Conservation (phyloP, 2,797 vertebrate species). For the Eulemur albifrons region DNA sequence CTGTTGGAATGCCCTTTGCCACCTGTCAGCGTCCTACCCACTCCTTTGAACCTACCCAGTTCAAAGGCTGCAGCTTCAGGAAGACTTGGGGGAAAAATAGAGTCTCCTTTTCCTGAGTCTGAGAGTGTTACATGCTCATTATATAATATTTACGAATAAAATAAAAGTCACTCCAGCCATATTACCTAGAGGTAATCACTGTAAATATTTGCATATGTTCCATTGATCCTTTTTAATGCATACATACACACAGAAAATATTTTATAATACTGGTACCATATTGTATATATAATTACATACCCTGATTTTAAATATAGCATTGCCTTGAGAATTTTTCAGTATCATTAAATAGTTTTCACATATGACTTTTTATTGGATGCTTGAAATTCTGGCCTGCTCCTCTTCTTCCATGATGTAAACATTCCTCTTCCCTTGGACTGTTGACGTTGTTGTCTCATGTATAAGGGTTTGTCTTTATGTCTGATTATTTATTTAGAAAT, state of each 20-base stretch:
- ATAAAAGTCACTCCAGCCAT: neutral
- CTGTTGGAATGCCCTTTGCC: neutral
- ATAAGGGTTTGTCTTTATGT: neutral
- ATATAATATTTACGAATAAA: neutral
- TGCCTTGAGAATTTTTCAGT: neutral
- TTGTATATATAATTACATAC: neutral
- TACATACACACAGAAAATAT: neutral
- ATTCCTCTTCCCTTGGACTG: neutral
- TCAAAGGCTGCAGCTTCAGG: neutral
- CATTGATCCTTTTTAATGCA: neutral
- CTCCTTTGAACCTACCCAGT: too few species aligned
- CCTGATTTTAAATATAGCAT: neutral
- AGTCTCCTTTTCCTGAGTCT: neutral
- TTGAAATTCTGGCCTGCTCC: neutral
- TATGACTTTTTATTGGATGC: neutral
- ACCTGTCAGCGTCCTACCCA: neutral
- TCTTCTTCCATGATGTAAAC: neutral
- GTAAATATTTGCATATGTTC: neutral
- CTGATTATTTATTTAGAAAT: neutral
- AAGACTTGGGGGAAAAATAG: neutral
- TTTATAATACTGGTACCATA: neutral
- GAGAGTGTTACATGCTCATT: neutral
- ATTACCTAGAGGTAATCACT: neutral
- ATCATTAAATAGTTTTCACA: neutral
- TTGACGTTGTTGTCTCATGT: neutral